Percentiles rank a stretch among this genome's conserved stretches.
phyloP scores from a whole-genome alignment of 1,140 invertebrate genomes.

The Vanessa tameamea region DNA sequence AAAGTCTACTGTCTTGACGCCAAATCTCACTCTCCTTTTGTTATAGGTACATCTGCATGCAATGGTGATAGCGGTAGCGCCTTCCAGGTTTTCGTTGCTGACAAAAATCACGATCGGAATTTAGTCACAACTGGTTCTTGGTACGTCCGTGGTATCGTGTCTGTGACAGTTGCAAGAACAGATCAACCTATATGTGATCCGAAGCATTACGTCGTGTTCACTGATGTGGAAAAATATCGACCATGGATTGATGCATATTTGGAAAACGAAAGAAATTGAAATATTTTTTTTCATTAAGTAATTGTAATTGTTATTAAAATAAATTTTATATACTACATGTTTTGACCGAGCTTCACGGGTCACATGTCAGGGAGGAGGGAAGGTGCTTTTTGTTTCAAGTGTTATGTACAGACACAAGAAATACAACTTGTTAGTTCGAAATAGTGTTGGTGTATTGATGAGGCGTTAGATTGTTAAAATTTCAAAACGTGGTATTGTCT shows the following conservation, averaged over 20 bases:
- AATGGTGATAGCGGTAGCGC: slow-evolving; percentile 68
- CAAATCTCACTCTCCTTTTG: background rate
- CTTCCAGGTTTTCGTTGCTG: slow-evolving; percentile 47
- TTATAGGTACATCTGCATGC: slow-evolving; percentile 57
- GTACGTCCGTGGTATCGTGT: slow-evolving; percentile 60
- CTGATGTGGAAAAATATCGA: slow-evolving; percentile 52
- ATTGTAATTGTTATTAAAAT: no score
- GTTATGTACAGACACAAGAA: no score
- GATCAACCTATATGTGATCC: slow-evolving; percentile 54
- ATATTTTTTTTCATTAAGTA: background rate
- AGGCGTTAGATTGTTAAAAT: no score
- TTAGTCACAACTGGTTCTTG: slow-evolving; percentile 41
- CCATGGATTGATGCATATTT: slow-evolving; percentile 48
- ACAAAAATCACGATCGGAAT: slow-evolving; percentile 24
- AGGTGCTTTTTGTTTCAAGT: no score
- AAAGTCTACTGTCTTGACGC: no score
- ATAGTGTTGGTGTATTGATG: no score
- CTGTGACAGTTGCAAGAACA: slow-evolving; percentile 42
- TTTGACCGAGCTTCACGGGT: no score
- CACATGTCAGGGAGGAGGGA: no score
- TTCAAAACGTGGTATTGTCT: no score
- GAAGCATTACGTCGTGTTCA: slow-evolving; percentile 55
- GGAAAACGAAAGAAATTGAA: background rate
- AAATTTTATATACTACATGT: no score
- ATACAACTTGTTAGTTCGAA: no score